phyloP scores from a whole-genome alignment of 2,113 vertebrate genomes.

The Lagopus muta region DNA sequence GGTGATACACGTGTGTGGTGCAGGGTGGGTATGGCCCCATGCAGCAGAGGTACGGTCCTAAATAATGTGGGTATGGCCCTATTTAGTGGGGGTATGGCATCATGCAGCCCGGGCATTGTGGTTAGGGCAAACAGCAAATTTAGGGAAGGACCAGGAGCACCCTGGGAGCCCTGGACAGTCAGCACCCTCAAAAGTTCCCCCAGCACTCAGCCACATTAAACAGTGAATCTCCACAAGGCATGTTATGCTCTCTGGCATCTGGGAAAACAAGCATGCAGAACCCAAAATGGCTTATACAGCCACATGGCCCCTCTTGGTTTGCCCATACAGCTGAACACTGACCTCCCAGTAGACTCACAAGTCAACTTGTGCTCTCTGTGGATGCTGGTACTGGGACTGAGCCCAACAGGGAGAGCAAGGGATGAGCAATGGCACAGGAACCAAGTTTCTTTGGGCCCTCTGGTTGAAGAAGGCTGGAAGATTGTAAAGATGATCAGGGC shows the following conservation, averaged over 20 bases:
- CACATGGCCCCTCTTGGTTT: accelerated
- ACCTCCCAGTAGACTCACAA: accelerated
- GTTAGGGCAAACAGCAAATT: background rate
- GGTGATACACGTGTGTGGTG: accelerated
- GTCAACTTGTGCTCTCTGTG: background rate
- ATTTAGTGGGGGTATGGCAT: background rate
- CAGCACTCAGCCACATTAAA: accelerated
- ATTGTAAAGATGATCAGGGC: background rate
- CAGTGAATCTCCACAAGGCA: accelerated
- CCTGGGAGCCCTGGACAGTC: background rate
- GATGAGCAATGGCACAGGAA: accelerated
- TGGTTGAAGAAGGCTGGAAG: background rate
- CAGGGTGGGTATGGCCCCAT: background rate
- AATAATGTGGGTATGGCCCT: background rate
- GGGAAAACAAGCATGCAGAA: background rate
- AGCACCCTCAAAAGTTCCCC: background rate
- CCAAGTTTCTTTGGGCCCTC: background rate
- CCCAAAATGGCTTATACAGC: background rate
- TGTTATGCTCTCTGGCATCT: accelerated
- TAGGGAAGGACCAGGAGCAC: background rate
- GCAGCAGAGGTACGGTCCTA: background rate
- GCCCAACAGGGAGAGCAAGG: background rate
- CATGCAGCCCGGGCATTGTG: accelerated
- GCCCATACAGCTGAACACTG: accelerated
- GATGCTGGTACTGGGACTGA: background rate